Base-by-base conservation (phyloP, 2,113 vertebrate species). In the Stigmatopora nigra region DNA sequence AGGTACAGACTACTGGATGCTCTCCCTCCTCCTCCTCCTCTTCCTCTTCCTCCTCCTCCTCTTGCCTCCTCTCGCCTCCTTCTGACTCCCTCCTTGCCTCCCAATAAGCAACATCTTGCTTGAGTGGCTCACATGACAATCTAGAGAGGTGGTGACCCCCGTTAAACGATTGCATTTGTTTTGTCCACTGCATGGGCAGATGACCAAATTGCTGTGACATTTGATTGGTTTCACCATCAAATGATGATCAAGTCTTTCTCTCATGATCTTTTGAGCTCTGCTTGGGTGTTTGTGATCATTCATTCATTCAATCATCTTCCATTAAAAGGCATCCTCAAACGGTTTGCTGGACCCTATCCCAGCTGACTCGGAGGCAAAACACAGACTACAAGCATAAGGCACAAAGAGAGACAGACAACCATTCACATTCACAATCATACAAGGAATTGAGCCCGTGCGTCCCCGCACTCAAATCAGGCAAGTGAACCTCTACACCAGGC, bases 81-180 rank as follows among this genome's bases (percentile, higher is more conserved):
- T 59, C 58, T 66, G 36, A 16, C 36, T 62, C 64, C 13, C 63
- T 49, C 55, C 69, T 41, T 65, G 60, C 56, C 63, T 52, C 41
- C 57, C n/a, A 59, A 19, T 38, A 41, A 59, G 57, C 25, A 59
- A 25, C 14, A 57, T 19, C 64, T 16, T 56, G 19, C 62, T 69
- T 76, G n/a, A n/a, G n/a, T n/a, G n/a, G 68, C 78, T 82, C 75
- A 74, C 70, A 84, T 81, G 78, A 82, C 82, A 84, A 82, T 77
- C 80, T 64, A 72, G 78, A 58, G 73, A 79, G 78, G 80, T 78
- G 82, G 5, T 41, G 8, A 19, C 41, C 7, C 35, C 4, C 13
- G 7, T 61, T 61, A 10, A 8, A 45, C 19, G 22, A 45, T 14
- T 22, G 41, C 38, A 20, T 61, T 17, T 22, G 44, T 20, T 45